Evolutionary conservation across 1,140 invertebrate species (phyloP).

Genomic region (Leptinotarsa texana): DNA sequence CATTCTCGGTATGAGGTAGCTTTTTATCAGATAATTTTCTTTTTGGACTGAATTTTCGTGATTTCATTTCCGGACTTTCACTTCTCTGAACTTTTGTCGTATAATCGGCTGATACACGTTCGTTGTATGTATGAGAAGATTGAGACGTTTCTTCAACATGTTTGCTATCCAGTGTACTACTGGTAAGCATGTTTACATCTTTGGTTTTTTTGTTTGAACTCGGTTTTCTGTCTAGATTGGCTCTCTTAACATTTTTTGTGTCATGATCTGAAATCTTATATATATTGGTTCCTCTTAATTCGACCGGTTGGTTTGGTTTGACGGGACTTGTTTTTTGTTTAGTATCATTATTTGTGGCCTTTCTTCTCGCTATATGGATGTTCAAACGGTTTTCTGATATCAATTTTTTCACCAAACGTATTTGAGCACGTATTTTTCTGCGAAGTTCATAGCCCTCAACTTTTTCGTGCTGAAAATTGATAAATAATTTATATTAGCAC

Average conservation of each 20-base stretch:
- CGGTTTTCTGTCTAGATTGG: slow-evolving; percentile 26
- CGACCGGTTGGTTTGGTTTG: slow-evolving; percentile 23
- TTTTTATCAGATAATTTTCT: slow-evolving; percentile 3
- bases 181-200: neutral
- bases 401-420: slow-evolving; percentile 68
- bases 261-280: slow-evolving; percentile 22
- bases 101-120: slow-evolving; percentile 39
- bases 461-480: slow-evolving; percentile 67
- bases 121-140: slow-evolving; percentile 36
- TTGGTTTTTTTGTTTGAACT: slow-evolving; percentile 22
- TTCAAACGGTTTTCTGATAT: slow-evolving; percentile 57
- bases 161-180: too few species aligned
- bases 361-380: slow-evolving; percentile 32
- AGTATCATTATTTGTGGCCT: neutral
- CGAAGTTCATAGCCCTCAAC: slow-evolving; percentile 74
- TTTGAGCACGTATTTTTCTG: slow-evolving; percentile 73
- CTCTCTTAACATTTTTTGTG: slow-evolving; percentile 27
- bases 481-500: neutral
- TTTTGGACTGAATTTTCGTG: slow-evolving; percentile 13
- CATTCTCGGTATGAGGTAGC: neutral
- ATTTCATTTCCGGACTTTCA: neutral
- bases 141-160: slow-evolving; percentile 31
- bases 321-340: neutral
- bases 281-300: neutral
- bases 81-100: slow-evolving; percentile 27